phyloP scores from a whole-genome alignment of 2,113 vertebrate species.

The Dunckerocampus dactyliophorus region DNA sequence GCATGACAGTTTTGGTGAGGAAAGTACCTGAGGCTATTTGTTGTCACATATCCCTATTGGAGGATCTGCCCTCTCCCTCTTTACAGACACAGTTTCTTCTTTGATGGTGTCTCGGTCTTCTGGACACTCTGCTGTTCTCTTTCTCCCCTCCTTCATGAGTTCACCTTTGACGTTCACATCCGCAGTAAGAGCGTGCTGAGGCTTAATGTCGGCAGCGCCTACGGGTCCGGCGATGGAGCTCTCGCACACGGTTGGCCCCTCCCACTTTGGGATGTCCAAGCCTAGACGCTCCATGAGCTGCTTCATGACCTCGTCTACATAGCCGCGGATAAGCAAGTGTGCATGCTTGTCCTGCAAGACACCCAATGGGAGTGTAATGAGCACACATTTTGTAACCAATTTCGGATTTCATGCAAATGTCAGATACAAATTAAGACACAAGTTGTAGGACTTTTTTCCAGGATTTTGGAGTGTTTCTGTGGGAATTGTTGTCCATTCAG shows the following conservation, averaged over 20 bases:
- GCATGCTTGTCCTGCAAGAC: slow-evolving; percentile 84
- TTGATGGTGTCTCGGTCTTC: slow-evolving; percentile 23
- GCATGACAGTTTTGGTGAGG: slow-evolving; percentile 1
- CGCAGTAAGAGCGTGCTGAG: background rate
- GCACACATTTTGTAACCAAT: background rate
- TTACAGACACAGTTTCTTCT: slow-evolving; percentile 41
- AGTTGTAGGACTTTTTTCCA: no score
- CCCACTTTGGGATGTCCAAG: slow-evolving; percentile 85
- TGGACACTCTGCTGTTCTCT: slow-evolving; percentile 35
- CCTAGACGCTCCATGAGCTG: slow-evolving; percentile 84
- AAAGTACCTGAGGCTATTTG: slow-evolving; percentile 33
- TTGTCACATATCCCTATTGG: slow-evolving; percentile 21
- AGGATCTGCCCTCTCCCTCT: slow-evolving; percentile 51
- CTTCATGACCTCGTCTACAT: slow-evolving; percentile 87
- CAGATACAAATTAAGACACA: no score
- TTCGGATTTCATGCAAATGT: no score
- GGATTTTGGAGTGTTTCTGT: no score
- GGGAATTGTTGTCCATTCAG: no score
- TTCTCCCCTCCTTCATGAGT: slow-evolving; percentile 52
- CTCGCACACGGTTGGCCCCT: slow-evolving; percentile 78
- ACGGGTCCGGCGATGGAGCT: slow-evolving; percentile 35
- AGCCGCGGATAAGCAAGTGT: slow-evolving; percentile 82
- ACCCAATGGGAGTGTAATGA: background rate
- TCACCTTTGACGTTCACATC: slow-evolving; percentile 51
- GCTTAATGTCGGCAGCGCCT: slow-evolving; percentile 14